Conservation (phyloP, 2,113 vertebrate genomes). For the Myanophis thanlyinensis region DNA sequence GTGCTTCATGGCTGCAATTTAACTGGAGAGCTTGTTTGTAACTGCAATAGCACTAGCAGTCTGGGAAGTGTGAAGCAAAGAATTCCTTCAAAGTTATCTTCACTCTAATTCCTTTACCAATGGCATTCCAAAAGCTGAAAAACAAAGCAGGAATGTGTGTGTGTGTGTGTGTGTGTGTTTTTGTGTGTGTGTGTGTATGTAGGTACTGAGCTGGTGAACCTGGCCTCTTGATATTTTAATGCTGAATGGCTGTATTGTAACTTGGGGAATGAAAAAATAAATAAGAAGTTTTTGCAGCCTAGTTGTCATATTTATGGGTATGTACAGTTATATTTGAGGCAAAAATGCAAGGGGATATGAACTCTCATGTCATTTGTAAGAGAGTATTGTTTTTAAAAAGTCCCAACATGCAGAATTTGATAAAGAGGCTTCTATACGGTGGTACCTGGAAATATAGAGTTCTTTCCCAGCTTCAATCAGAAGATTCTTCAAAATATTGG, state of each 20-base stretch:
- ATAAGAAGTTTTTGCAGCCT: not conserved
- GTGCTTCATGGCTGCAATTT: not conserved
- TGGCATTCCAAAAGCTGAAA: constrained; percentile 16
- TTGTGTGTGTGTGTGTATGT: not conserved
- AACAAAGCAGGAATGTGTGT: constrained; percentile 33
- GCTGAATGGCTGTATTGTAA: constrained; percentile 40
- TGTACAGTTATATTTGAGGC: constrained; percentile 19
- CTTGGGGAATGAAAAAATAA: not conserved
- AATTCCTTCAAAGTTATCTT: constrained; percentile 9
- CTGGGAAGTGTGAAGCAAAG: not conserved
- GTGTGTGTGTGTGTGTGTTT: too few relatives aligned
- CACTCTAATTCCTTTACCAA: constrained; percentile 30
- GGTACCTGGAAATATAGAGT: not conserved
- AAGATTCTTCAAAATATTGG: not conserved
- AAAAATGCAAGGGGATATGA: not conserved
- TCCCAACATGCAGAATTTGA: not conserved
- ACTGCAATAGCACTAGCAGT: not conserved
- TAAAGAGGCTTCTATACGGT: not conserved
- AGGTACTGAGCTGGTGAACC: not conserved
- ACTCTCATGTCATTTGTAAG: constrained; percentile 1
- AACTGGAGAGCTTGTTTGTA: not conserved
- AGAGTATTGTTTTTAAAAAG: not conserved
- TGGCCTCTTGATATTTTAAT: constrained; percentile 16
- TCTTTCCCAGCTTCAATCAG: not conserved
- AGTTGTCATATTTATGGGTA: constrained; percentile 22